Conservation (phyloP, 2,888 invertebrate species). For the Pyralis farinalis region DNA sequence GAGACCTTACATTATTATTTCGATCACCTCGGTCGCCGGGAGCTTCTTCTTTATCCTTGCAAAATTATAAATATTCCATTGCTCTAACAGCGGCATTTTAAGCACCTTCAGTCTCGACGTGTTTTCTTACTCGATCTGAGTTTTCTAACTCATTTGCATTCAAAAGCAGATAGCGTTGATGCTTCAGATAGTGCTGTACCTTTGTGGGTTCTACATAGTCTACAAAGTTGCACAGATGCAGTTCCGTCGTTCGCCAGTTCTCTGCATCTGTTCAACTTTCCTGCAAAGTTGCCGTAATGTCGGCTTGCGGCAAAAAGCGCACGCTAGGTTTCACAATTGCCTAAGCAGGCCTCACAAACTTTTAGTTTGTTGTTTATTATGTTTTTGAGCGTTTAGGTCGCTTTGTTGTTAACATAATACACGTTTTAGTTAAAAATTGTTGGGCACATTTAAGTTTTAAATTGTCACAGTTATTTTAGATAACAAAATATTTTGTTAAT, state of each 20-base stretch:
- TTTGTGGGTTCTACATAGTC: slow-evolving; percentile 74
- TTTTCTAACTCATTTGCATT: slow-evolving; percentile 81
- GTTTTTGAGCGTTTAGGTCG: slow-evolving; percentile 36
- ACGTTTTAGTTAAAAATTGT: slow-evolving; percentile 7
- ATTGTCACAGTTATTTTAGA: no score
- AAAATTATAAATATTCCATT: no score
- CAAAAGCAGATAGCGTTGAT: slow-evolving; percentile 78
- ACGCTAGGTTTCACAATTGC: slow-evolving; percentile 78
- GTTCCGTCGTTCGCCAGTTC: slow-evolving; percentile 39
- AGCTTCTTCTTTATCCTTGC: no score
- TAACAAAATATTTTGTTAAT: no score
- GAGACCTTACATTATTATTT: no score
- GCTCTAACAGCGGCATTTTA: slow-evolving; percentile 38
- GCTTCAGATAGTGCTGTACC: slow-evolving; percentile 64
- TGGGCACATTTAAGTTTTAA: background rate
- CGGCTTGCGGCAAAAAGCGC: slow-evolving; percentile 67
- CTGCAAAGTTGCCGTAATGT: slow-evolving; percentile 67
- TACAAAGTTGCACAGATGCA: slow-evolving; percentile 60
- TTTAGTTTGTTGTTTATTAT: slow-evolving; percentile 53
- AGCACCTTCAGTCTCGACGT: slow-evolving; percentile 32
- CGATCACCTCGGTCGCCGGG: no score
- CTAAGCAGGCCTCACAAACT: slow-evolving; percentile 67
- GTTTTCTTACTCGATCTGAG: slow-evolving; percentile 73
- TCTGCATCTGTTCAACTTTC: slow-evolving; percentile 64
- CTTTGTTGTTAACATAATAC: slow-evolving; percentile 21